Conservation (phyloP, 2,888 invertebrate genomes). For the Mantis religiosa region DNA sequence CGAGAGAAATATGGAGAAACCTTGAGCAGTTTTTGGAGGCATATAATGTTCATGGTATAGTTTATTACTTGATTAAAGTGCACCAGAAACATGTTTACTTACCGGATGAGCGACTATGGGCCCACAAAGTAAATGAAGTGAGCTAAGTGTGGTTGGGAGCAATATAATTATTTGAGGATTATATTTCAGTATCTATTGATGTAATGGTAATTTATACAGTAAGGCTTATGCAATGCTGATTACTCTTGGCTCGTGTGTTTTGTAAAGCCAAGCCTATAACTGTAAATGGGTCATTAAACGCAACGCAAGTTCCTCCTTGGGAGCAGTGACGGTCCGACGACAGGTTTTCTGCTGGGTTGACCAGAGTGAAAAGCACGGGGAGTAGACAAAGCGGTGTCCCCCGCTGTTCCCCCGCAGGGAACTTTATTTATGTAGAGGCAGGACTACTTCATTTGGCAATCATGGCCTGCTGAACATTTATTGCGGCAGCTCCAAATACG, state of each 20-base stretch:
- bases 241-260: not conserved
- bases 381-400: not conserved
- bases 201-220: not conserved
- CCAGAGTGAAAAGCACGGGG: slow-evolving; percentile 9
- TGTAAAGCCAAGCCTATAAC: not conserved
- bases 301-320: not conserved
- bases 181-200: not conserved
- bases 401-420: not conserved
- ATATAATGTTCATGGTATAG: no score
- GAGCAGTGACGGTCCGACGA: not conserved
- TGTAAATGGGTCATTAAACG: not conserved
- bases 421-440: not conserved
- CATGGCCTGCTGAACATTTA: slow-evolving; percentile 17
- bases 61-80: not conserved
- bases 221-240: not conserved
- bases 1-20: no score
- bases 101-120: not conserved
- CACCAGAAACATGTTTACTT: not conserved
- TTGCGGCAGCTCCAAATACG: slow-evolving; percentile 14
- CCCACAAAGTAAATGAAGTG: not conserved
- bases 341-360: not conserved
- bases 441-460: slow-evolving; percentile 13
- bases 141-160: not conserved
- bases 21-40: no score
- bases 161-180: not conserved